Base-by-base conservation (phyloP, 2,797 vertebrate species). In the Peromyscus melanophrys region DNA sequence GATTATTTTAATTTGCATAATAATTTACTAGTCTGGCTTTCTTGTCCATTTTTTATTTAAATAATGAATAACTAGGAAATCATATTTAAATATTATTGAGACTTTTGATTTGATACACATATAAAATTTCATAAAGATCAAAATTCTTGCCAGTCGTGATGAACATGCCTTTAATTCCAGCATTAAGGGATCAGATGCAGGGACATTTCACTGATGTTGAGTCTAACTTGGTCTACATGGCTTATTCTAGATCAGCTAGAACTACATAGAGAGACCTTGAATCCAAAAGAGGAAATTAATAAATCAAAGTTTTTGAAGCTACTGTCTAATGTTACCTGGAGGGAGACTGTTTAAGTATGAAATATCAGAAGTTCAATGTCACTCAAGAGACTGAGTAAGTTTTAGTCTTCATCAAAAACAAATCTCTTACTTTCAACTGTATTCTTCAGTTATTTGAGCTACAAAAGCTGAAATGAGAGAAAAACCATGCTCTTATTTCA, bases 401-500 rank as follows among this genome's bases (percentile, higher is more conserved):
- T 94, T 37, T 34, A 75, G 2, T 75, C 6, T 75, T 89, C 43
- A 67, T 37, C 86, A 90, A 43, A 0, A 77, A 89, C 85, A 76
- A 9, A 61, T 21, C 23, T 61, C 77, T 43, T 75, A 84, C 76
- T 83, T 96, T 83, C 95, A 27, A n/a, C 2, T 95, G 19, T 77
- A 78, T 89, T 91, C n/a, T 82, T 93, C 11, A 91, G 11, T 71
- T 94, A 65, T 87, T 93, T 95, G 59, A 96, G 29, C 85, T 71
- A 81, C 55, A 37, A 89, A 82, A 82, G 1, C 90, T 27, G 0
- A 91, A 94, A 71, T 61, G 73, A 34, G 7, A 65, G 5, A 31
- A 73, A 82, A 89, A 67, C 1, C 85, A 67, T 0, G 65, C 63
- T 14, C 27, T 67, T 78, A 21, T 65, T 49, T 65, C 8, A 49